Conservation (phyloP, 2,797 vertebrate species). For the Ctenochaetus hawaiiensis region DNA sequence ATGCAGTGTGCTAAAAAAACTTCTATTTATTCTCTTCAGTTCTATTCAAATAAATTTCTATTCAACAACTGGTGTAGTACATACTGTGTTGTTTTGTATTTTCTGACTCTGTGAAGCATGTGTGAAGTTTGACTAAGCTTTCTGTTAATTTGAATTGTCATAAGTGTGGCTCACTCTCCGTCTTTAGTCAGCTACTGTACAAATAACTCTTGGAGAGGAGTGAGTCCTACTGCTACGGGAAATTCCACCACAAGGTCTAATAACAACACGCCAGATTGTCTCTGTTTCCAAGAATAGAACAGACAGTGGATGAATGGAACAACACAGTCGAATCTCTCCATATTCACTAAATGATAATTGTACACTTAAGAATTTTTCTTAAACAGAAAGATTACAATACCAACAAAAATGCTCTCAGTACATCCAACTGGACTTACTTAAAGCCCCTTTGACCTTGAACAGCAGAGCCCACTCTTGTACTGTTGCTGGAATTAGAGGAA, state of each 20-base stretch:
- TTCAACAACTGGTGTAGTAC: neutral
- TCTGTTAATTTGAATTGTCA: neutral
- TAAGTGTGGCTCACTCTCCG: neutral
- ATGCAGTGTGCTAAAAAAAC: too few species aligned
- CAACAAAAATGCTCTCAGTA: conserved; percentile 14
- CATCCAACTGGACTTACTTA: conserved; percentile 1
- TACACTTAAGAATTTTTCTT: conserved; percentile 6
- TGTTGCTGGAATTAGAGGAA: conserved; percentile 43
- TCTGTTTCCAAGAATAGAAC: conserved; percentile 51
- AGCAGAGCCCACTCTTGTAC: conserved; percentile 3
- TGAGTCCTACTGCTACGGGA: conserved; percentile 40
- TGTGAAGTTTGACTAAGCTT: neutral
- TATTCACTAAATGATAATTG: conserved; percentile 20
- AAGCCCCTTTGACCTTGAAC: conserved; percentile 41
- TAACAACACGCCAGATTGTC: conserved; percentile 63
- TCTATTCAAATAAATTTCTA: neutral
- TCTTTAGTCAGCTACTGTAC: conserved; percentile 11
- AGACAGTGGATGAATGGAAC: conserved; percentile 44
- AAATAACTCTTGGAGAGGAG: conserved; percentile 10
- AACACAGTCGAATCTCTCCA: conserved; percentile 22
- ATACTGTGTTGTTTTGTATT: neutral
- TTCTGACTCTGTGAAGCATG: neutral
- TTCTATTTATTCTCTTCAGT: too few species aligned
- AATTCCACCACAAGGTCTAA: conserved; percentile 58
- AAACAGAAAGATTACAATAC: conserved; percentile 10